phyloP scores from a whole-genome alignment of 2,888 invertebrate genomes.

The Patella caerulea region DNA sequence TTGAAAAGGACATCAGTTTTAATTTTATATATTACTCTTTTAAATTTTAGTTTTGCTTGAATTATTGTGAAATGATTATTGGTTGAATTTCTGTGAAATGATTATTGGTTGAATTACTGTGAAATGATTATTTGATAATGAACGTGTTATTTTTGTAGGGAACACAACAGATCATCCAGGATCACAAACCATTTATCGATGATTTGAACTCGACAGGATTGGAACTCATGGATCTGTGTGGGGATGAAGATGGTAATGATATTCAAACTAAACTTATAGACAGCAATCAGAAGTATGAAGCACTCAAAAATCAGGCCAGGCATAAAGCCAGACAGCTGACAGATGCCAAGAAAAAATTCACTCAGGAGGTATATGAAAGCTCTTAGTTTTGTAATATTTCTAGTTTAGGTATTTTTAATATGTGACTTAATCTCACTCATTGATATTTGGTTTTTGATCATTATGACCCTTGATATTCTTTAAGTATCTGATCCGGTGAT shows the following conservation, averaged over 20 bases:
- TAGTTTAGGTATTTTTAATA: background rate
- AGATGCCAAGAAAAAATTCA: conserved; percentile 61
- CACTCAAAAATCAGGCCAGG: conserved; percentile 61
- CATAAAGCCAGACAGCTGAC: conserved; percentile 64
- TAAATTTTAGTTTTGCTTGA: no score
- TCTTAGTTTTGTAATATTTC: conserved; percentile 10
- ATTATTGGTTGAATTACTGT: no score
- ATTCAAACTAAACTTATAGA: conserved; percentile 65
- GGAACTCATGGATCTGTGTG: conserved; percentile 70
- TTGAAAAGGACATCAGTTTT: no score
- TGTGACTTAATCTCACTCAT: background rate
- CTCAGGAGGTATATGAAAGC: conserved; percentile 59
- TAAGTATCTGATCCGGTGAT: no score
- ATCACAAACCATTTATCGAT: conserved; percentile 70
- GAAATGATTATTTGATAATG: no score
- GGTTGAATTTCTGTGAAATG: no score
- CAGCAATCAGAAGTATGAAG: conserved; percentile 65
- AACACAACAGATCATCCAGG: conserved; percentile 68
- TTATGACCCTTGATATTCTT: no score
- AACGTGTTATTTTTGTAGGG: conserved; percentile 44
- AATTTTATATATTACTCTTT: no score
- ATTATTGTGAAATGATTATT: no score
- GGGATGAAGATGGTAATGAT: conserved; percentile 68
- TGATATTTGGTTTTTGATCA: no score
- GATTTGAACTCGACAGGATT: conserved; percentile 68